Conservation (phyloP, 2,797 vertebrate genomes). For the Alauda arvensis region DNA sequence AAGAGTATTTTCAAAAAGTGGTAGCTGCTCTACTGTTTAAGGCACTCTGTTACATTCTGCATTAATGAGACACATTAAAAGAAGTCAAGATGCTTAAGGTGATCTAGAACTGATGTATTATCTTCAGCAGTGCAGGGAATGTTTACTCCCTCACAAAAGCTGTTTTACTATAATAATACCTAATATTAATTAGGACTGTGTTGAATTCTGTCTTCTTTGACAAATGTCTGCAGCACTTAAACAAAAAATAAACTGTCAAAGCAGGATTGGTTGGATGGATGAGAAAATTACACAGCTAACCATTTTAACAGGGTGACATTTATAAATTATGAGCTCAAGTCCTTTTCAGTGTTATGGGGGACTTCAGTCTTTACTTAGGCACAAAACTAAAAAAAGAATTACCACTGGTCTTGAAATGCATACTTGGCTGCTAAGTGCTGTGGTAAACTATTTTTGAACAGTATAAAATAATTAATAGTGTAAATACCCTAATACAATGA, state of each 20-base stretch:
- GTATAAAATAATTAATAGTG: neutral
- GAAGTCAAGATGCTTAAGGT: neutral
- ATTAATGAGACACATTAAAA: neutral
- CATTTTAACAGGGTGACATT: neutral
- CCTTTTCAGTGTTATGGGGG: neutral
- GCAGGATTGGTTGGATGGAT: neutral
- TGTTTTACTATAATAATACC: neutral
- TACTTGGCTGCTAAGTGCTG: neutral
- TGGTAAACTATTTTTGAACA: neutral
- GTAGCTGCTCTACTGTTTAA: neutral
- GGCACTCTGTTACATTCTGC: neutral
- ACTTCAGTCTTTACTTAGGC: neutral
- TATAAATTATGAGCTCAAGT: neutral
- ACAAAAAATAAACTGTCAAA: constrained; percentile 23
- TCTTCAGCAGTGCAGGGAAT: neutral
- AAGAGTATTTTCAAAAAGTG: neutral
- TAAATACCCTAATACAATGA: neutral
- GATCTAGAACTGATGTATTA: neutral
- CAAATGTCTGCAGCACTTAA: neutral
- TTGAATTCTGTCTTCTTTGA: neutral
- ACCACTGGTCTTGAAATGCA: neutral
- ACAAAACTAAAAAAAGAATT: neutral
- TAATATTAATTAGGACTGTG: neutral
- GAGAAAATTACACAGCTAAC: neutral
- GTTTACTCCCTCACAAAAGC: neutral